Evolutionary conservation across 2,888 invertebrate species (phyloP).

Genomic region (Portevinia maculata): DNA sequence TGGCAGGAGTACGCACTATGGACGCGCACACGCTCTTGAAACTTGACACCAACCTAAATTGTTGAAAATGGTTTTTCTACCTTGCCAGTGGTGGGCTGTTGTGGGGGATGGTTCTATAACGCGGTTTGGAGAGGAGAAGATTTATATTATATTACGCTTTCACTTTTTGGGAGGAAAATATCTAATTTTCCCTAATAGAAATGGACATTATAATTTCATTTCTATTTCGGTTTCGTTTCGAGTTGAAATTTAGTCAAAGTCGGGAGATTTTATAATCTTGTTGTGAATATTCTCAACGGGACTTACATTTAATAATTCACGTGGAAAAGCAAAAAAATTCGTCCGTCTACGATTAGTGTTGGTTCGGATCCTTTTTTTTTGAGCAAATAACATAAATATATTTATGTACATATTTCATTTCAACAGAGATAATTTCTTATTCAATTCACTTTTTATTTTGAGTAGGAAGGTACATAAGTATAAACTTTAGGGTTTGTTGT

Average conservation of each 20-base stretch:
- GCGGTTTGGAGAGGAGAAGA: conserved; percentile 58
- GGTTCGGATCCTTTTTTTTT: conserved; percentile 38
- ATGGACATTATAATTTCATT: conserved; percentile 75
- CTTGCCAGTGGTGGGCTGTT: conserved; percentile 23
- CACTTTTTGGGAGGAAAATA: conserved; percentile 53
- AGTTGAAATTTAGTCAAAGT: conserved; percentile 70
- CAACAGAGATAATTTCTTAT: conserved; percentile 61
- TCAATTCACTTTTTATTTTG: conserved; percentile 48
- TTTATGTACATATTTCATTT: conserved; percentile 48
- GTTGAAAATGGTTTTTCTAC: conserved; percentile 68
- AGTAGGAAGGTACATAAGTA: conserved; percentile 1
- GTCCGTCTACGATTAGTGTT: conserved; percentile 47
- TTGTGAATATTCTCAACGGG: conserved; percentile 68
- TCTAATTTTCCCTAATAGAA: conserved; percentile 74
- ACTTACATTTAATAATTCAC: conserved; percentile 72
- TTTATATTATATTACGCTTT: conserved; percentile 68
- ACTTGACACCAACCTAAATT: conserved; percentile 73
- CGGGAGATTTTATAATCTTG: conserved; percentile 73
- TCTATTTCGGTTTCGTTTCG: conserved; percentile 72
- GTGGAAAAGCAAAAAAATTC: conserved; percentile 58
- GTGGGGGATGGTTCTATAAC: conserved; percentile 3
- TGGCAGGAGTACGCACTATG: conserved; percentile 44
- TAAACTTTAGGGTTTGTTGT: conserved; percentile 25
- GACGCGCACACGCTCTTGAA: conserved; percentile 73
- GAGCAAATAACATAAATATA: conserved; percentile 35